Conservation (phyloP, 2,888 invertebrate genomes). For the Pediacus dermestoides region DNA sequence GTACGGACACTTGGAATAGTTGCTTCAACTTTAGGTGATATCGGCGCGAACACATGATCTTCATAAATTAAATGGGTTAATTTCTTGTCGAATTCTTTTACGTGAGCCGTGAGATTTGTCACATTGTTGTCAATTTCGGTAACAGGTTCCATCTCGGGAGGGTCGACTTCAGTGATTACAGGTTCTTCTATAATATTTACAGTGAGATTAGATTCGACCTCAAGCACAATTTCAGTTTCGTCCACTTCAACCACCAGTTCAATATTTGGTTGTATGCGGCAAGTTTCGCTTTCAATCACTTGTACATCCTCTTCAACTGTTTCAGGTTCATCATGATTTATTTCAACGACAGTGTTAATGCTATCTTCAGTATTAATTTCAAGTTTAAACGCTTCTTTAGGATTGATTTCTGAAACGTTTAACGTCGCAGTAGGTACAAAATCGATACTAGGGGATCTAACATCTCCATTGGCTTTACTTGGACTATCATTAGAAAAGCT, state of each 20-base stretch:
- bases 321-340: neutral
- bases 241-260: slow-evolving; percentile 3
- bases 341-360: neutral
- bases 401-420: no score
- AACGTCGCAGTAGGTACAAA: slow-evolving; percentile 57
- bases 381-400: no score
- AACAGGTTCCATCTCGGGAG: neutral
- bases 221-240: slow-evolving; percentile 1
- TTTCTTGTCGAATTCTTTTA: slow-evolving; percentile 46
- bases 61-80: slow-evolving; percentile 59
- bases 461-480: no score
- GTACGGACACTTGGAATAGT: slow-evolving; percentile 34
- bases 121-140: slow-evolving; percentile 10
- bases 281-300: no score
- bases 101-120: slow-evolving; percentile 32
- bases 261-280: no score
- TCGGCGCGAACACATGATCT: slow-evolving; percentile 47
- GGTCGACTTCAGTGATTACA: neutral
- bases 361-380: neutral
- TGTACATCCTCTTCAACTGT: neutral
- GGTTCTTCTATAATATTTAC: slow-evolving; percentile 5
- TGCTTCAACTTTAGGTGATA: slow-evolving; percentile 41
- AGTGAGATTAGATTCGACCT: neutral
- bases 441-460: slow-evolving; percentile 56
- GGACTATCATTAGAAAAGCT: no score